A percentile compares a stretch with the other conserved stretches of the same genome.
phyloP scores from a whole-genome alignment of 2,113 vertebrate species.

The Chaetura pelagica region DNA sequence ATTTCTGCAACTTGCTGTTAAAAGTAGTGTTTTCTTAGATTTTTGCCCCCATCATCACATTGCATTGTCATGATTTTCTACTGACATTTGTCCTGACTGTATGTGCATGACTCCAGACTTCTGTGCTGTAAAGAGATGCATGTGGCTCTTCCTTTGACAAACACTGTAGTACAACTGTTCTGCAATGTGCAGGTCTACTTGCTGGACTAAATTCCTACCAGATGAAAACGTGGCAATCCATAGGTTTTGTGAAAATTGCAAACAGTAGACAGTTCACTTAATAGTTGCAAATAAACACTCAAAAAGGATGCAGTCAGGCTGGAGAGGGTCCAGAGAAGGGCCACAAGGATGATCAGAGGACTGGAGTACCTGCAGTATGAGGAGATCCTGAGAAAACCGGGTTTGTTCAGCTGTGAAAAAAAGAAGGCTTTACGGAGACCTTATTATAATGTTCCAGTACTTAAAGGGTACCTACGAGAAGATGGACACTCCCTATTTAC shows the following conservation, averaged over 20 bases:
- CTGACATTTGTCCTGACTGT: background rate
- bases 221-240: background rate
- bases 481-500: no score
- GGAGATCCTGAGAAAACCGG: no score
- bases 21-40: background rate
- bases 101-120: background rate
- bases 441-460: no score
- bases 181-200: background rate
- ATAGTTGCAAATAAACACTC: background rate
- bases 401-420: no score
- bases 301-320: no score
- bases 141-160: background rate
- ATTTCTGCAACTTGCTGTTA: background rate
- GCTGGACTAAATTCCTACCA: background rate
- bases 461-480: no score
- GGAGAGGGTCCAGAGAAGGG: no score
- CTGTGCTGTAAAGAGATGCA: background rate
- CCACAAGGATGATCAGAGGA: no score
- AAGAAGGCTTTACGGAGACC: no score
- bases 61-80: background rate
- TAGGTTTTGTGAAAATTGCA: background rate
- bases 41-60: background rate
- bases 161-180: background rate
- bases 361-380: no score
- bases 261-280: background rate